Base-by-base conservation (phyloP, 2,113 vertebrate genomes). In the Bostrychus sinensis region DNA sequence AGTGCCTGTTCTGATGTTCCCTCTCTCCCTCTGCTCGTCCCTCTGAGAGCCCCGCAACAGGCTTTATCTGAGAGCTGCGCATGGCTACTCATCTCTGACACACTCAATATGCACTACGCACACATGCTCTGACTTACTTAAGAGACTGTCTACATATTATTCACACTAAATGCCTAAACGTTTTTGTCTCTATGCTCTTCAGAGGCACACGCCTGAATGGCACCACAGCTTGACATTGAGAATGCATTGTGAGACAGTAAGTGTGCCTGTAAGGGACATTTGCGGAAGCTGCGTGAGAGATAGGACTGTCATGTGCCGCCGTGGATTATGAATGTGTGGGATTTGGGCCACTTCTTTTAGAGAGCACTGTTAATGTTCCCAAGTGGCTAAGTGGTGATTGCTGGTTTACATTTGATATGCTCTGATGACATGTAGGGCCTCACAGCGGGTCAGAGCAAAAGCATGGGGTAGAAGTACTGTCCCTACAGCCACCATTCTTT, bases 51-150 rank as follows among this genome's bases (percentile, higher is more conserved):
- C 58, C 71, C 20, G 28, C 83, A 76, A 71, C 71, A 25, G 76
- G 70, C 77, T 72, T 85, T 82, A 86, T 87, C 80, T 75, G 30
- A 69, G 56, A 59, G 70, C 66, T 1, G 42, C 65, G 72, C 81
- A 77, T 50, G 80, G 66, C 83, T 70, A 58, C 81, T 86, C 79
- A 77, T 80, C 77, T 78, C 58, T 57, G 70, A 82, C 83, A 87
- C 57, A 45, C 55, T 75, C 69, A 82, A 75, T 79, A 79, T 77
- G 66, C 67, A 67, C 55, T 70, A 61, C 12, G n/a, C 45, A 26
- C 76, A 38, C 66, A 42, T 25, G 55, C 51, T 62, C 62, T 48
- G 10, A 62, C 56, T 65, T 50, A 65, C 74, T 81, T 71, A 75
- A 55, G 62, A 76, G 71, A 55, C 62, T 55, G 66, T 73, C 65